Evolutionary conservation across 2,113 vertebrate genomes (phyloP), one percentile per base, ranked within the genome.

Genomic region (Paramisgurnus dabryanus): DNA sequence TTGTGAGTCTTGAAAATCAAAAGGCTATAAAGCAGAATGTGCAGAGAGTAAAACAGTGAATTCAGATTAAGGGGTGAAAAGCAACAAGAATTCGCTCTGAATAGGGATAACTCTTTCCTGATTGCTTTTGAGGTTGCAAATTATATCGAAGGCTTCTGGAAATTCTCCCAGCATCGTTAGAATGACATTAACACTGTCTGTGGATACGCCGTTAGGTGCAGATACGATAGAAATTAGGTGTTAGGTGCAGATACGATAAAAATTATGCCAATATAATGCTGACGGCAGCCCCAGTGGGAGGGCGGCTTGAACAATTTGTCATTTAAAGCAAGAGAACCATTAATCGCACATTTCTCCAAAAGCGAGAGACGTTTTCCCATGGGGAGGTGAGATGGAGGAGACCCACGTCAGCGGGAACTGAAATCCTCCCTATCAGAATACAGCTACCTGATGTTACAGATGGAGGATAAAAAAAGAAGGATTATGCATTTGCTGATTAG

Each of bases 301-400:
- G 3, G 27, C 81, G 77, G 39, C 69, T 40, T n/a, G 27, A 65
- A 67, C 67, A 70, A 79, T 86, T 86, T 65, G 73, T 88, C 87
- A 84, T 84, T 84, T 53, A 55, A 78, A 80, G 68, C 41, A 61
- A 85, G 22, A 80, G 83, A 61, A 72, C 61, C 85, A 85, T 90
- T 88, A 87, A 89, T 90, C 88, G 86, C 79, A 80, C 71, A 79
- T 86, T 89, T 85, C 80, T 83, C 78, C 18, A 63, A 80, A 82
- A 85, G 76, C 75, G 67, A 81, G 78, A 84, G 83, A 60, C 49
- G 72, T 72, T 82, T 87, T 86, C 79, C 85, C 78, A 22, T 70
- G 3, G 66, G 86, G 57, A 81, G 79, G 53, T 47, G 71, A 34
- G 67, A 80, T 68, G 18, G 64, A 81, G 69, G 79, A 76, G 73